Evolutionary conservation across 2,888 invertebrate genomes (phyloP).

Genomic region (Drosophila nr. perissopoda): DNA sequence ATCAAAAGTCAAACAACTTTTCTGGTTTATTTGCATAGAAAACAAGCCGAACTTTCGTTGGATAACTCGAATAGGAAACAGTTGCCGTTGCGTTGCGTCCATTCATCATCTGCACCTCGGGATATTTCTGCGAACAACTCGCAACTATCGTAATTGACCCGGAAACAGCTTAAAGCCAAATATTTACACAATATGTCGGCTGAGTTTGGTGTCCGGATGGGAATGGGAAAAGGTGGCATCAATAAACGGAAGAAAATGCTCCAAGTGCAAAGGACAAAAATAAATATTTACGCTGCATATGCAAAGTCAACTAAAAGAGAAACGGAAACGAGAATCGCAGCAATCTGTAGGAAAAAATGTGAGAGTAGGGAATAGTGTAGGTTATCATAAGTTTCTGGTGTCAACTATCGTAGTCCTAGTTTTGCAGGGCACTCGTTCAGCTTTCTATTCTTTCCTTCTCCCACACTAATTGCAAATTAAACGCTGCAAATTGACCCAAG

Average conservation of each 20-base stretch:
- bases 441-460: constrained; percentile 1
- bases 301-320: constrained; percentile 22
- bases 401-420: constrained; percentile 13
- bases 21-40: constrained; percentile 25
- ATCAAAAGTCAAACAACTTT: too few species aligned
- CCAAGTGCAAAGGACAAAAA: constrained; percentile 36
- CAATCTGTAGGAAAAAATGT: background rate
- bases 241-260: constrained; percentile 16
- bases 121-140: constrained; percentile 32
- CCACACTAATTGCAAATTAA: constrained; percentile 66
- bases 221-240: constrained; percentile 7
- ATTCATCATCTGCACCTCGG: constrained; percentile 43
- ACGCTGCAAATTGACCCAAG: constrained; percentile 52
- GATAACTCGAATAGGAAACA: constrained; percentile 9
- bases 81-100: constrained; percentile 10
- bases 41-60: constrained; percentile 16
- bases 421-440: background rate
- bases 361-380: background rate
- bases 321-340: background rate
- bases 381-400: constrained; percentile 23
- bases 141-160: constrained; percentile 56
- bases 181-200: constrained; percentile 48
- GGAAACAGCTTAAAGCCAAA: constrained; percentile 55
- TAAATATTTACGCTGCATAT: constrained; percentile 44
- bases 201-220: background rate